Evolutionary conservation across 2,888 invertebrate species (phyloP), one percentile per base, ranked within the genome.

Genomic region (Andrena camellia): DNA sequence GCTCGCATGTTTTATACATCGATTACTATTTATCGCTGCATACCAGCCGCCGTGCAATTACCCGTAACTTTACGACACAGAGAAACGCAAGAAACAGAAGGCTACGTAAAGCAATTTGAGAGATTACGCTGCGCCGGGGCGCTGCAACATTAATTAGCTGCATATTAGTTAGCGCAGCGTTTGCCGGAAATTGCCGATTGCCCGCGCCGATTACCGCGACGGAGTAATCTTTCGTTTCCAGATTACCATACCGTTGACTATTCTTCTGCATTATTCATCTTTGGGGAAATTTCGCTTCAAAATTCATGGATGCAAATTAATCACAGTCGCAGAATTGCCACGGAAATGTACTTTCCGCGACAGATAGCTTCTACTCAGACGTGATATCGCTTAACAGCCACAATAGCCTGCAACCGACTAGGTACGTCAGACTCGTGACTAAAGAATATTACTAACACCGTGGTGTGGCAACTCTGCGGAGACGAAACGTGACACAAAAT

Each of bases 1-100:
- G 20, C 52, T 62, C 77, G 59, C 72, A 57, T 72, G 71, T 72
- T 72, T 64, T 52, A 31, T 42, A 54, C 70, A 70, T 66, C 69
- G 74, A 81, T 70, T 75, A 48, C 63, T 42, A 71, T 71, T 81
- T 75, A 81, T 70, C 81, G 75, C 23, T 29, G 66, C 10, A 35
- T 23, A 60, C 52, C 52, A 42, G 26, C 66, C 29, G 35, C 54
- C 17, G 72, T 81, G 35, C 52, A 81, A 81, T 81, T 81, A 64
- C 68, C 8, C 3, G 23, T 23, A 26, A 68, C 31, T 81, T 68
- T 68, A 59, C 79, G 72, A 68, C 13, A 17, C 50, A 31, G 20
- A 33, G 67, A 50, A 57, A 67, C 54, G 48, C 59, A 60, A 31
- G 57, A 71, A 78, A 78, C 31, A 66, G 62, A 57, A 20, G 52